A percentile compares a stretch with the other conserved stretches of the same genome.
phyloP scores from a whole-genome alignment of 2,113 vertebrate genomes.

The Aythya baeri region DNA sequence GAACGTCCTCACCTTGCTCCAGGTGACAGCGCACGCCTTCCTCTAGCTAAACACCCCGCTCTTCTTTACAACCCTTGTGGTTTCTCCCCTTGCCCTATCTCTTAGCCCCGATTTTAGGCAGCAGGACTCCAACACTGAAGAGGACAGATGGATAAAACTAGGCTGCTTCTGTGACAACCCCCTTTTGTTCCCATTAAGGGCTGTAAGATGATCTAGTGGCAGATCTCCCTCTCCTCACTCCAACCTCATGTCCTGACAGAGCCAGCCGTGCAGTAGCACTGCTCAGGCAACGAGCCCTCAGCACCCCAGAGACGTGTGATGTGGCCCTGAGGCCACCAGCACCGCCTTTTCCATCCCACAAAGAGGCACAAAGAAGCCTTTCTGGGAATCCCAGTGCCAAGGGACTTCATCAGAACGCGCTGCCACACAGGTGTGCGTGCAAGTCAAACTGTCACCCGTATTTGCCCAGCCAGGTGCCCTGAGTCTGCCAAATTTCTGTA shows the following conservation, averaged over 20 bases:
- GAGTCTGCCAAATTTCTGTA: background rate
- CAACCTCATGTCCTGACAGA: background rate
- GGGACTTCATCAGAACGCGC: background rate
- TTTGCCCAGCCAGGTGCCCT: background rate
- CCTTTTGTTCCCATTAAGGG: background rate
- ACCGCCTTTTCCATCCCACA: background rate
- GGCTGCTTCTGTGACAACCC: background rate
- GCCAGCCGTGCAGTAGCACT: background rate
- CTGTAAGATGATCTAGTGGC: background rate
- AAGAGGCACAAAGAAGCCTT: background rate
- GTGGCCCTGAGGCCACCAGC: background rate
- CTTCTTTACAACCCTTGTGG: background rate
- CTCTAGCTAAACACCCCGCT: background rate
- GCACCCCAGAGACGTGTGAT: fast-evolving
- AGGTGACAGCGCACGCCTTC: background rate
- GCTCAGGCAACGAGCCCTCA: background rate
- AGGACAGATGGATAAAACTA: background rate
- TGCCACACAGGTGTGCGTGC: background rate
- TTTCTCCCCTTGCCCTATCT: background rate
- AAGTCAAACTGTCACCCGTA: background rate
- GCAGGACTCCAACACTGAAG: background rate
- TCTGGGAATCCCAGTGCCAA: background rate
- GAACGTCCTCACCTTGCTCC: background rate
- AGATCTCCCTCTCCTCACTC: background rate
- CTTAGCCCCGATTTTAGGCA: background rate